Base-by-base conservation (phyloP, 1,140 invertebrate species). In the Babylonia areolata region DNA sequence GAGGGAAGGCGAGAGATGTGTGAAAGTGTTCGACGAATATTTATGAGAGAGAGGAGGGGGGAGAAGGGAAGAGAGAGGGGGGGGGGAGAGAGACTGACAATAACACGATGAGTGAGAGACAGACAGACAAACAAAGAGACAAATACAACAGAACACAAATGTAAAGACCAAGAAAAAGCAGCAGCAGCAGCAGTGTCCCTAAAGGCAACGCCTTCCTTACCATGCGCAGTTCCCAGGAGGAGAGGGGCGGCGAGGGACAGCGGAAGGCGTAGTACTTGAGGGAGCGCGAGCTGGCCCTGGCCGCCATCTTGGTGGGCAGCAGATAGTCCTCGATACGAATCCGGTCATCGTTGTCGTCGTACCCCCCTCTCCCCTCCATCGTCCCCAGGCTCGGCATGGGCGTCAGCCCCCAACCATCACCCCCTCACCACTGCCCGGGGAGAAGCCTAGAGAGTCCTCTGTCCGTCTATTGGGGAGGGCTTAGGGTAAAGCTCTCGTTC, bases 51-150 rank as follows among this genome's bases (percentile, higher is more conserved):
- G 69, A 84, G 39, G 75, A 46, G 40, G 39, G 35, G 37, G 58
- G 20, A 28, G 15, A 75, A n/a, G 28, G 58, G 2, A 64, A 11
- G 58, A 23, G 28, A 64, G 12, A 0, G 23, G 28, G 23, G 23
- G 15, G 39, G 2, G 39, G 3, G 46, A 78, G 20, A 79, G 81
- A 87, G 35, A 84, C 40, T 51, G 6, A 84, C 54, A 82, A 40
- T 73, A 54, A 82, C 77, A 86, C 42, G n/a, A n/a, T n/a, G n/a
- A n/a, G n/a, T n/a, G n/a, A n/a, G n/a, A 78, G 40, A 87, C 51
- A 83, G 73, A 78, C 3, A 69, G 46, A 2, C 40, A 39, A 77
- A 51, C 51, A 75, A 85, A 85, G 83, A 87, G 82, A 79, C 69
- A 84, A 71, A 85, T 69, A 85, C 73, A 78, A 80, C 78, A 71